phyloP scores from a whole-genome alignment of 2,113 vertebrate species.

The Oxygymnocypris stewartii region DNA sequence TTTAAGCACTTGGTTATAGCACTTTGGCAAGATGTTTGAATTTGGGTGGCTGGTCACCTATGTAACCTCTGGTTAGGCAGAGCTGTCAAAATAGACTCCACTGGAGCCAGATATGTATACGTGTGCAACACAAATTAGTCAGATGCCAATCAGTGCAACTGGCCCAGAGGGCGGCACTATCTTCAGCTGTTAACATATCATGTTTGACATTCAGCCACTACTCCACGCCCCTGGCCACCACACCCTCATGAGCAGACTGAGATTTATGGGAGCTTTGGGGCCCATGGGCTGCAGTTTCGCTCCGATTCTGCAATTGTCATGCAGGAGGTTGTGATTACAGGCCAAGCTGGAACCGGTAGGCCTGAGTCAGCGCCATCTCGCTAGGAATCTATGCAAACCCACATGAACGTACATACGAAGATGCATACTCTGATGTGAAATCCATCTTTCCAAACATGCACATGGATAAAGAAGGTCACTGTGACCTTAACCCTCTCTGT shows the following conservation, averaged over 20 bases:
- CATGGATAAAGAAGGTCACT: conserved; percentile 15
- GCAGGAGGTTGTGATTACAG: conserved; percentile 49
- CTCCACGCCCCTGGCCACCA: conserved; percentile 35
- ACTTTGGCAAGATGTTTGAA: neutral
- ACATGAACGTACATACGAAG: conserved; percentile 8
- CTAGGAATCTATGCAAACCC: conserved; percentile 23
- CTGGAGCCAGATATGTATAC: conserved; percentile 44
- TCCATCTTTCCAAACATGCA: conserved; percentile 19
- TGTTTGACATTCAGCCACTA: conserved; percentile 55
- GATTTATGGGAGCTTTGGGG: conserved; percentile 58
- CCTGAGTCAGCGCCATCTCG: conserved; percentile 38
- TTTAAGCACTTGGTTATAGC: neutral
- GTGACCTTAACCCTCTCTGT: conserved; percentile 6
- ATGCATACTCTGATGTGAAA: conserved; percentile 17
- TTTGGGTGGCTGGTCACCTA: neutral
- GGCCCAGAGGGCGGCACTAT: conserved; percentile 49
- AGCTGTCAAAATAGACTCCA: conserved; percentile 54
- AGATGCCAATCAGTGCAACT: conserved; percentile 53
- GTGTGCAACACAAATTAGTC: conserved; percentile 52
- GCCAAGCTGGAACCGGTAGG: conserved; percentile 39
- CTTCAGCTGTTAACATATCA: conserved; percentile 62
- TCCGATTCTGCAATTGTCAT: conserved; percentile 29
- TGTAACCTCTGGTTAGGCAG: neutral
- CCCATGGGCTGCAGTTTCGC: conserved; percentile 41
- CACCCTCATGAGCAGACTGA: conserved; percentile 42